Evolutionary conservation across 2,113 vertebrate species (phyloP).

Genomic region (Odocoileus virginianus): DNA sequence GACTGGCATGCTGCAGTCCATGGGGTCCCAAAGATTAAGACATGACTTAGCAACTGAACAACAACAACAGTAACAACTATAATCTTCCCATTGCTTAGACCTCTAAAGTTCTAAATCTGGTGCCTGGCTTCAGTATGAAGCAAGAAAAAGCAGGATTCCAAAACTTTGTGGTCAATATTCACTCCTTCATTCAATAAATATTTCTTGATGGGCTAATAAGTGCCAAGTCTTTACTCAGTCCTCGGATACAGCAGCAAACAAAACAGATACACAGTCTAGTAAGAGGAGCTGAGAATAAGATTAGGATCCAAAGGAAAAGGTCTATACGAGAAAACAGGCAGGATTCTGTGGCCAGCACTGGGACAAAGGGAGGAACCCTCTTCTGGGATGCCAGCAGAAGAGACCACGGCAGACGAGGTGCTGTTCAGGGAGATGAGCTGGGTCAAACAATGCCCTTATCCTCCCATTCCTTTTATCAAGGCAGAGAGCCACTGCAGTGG

Average conservation of each 20-base stretch:
- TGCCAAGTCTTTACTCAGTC: constrained; percentile 1
- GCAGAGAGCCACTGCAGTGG: not conserved
- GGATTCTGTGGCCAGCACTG: not conserved
- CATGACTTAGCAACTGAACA: not conserved
- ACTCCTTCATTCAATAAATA: constrained; percentile 24
- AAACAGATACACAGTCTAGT: not conserved
- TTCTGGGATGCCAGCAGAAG: not conserved
- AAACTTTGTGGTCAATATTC: constrained; percentile 6
- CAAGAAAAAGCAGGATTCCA: constrained; percentile 10
- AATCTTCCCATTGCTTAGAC: not conserved
- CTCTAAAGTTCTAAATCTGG: constrained; percentile 1
- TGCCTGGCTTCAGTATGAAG: not conserved
- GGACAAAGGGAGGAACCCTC: not conserved
- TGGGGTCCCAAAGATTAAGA: not conserved
- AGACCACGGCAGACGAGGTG: not conserved
- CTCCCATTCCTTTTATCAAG: not conserved
- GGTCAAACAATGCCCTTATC: not conserved
- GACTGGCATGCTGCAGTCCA: not conserved
- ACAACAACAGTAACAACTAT: not conserved
- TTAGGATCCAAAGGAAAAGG: not conserved
- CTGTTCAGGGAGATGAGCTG: not conserved
- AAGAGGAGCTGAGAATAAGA: not conserved
- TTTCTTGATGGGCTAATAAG: not conserved
- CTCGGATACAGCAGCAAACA: constrained; percentile 8
- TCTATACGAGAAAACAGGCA: not conserved